Base-by-base conservation (phyloP, 2,113 vertebrate genomes). In the Eleginops maclovinus region DNA sequence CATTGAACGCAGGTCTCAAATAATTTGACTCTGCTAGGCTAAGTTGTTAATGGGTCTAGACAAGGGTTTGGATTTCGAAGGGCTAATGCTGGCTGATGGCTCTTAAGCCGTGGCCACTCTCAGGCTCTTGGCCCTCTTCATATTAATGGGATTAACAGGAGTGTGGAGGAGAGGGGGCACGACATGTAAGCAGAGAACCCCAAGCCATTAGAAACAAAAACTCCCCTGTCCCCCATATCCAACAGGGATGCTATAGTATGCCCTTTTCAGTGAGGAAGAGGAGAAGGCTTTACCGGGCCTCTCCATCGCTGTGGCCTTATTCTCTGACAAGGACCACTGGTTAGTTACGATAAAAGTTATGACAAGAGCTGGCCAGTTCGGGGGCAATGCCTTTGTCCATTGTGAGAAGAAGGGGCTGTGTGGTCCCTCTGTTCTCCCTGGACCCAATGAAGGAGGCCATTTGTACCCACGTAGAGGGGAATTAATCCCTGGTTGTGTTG, bases 71-170 rank as follows among this genome's bases (percentile, higher is more conserved):
- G 89, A 89, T 95, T 93, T 87, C 41, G 72, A 83, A 36, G 50
- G 79, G 82, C 88, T 93, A 92, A 93, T 91, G 89, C 90, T 66
- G 70, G 77, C 84, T 93, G 91, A 93, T 93, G 92, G 91, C 80
- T 89, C 79, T 93, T 93, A 92, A 93, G 75, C 85, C 54, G 66
- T 76, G 87, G 89, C 87, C 87, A 88, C 76, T 91, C 80, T 89
- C 79, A 71, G 73, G 82, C 84, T 91, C 68, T 83, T 51, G 84
- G 82, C 88, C 85, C 92, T 87, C 91, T 91, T 93, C 89, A 89
- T 93, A 92, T 93, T 94, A 94, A 94, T 94, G 86, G 93, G 93
- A 94, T 94, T 93, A 93, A 84, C 89, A 81, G 87, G 81, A n/a
- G 81, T 87, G 87, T 84, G 88, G 84, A 88, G 86, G 79, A 91